Conservation (phyloP, 2,888 invertebrate genomes). For the Lepidonotus clava region DNA sequence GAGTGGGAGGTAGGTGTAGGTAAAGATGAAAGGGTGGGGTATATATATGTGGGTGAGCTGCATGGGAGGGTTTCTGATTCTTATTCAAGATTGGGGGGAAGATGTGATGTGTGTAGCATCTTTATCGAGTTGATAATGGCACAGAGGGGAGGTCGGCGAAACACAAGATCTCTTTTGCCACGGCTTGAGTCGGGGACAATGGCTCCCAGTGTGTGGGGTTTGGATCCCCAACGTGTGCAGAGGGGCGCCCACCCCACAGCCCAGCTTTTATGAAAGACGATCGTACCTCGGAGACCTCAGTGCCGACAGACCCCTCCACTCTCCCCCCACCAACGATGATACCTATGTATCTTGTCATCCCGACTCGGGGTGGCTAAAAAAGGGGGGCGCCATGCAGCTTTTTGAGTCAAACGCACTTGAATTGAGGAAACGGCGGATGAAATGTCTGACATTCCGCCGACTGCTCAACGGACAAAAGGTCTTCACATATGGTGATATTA, state of each 20-base stretch:
- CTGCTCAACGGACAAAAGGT: neutral
- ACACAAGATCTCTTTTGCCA: slow-evolving; percentile 9
- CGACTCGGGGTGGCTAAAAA: neutral
- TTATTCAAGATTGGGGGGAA: neutral
- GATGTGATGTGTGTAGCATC: neutral
- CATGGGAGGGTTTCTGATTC: neutral
- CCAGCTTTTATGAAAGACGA: slow-evolving; percentile 44
- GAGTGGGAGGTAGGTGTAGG: neutral
- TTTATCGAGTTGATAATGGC: neutral
- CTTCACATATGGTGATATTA: slow-evolving; percentile 50
- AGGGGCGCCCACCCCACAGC: neutral
- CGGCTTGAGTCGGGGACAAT: neutral
- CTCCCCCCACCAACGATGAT: neutral
- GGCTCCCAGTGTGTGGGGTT: neutral
- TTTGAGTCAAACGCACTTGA: slow-evolving; percentile 5
- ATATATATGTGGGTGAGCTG: neutral
- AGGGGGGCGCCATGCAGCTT: neutral
- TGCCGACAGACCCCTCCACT: neutral
- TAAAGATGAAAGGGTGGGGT: neutral
- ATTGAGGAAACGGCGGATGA: slow-evolving; percentile 31
- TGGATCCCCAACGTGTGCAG: neutral
- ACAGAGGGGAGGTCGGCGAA: slow-evolving; percentile 5
- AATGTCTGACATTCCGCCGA: slow-evolving; percentile 39
- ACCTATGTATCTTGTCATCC: slow-evolving; percentile 47
- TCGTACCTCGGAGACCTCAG: neutral